A percentile compares a stretch with the other conserved stretches of the same genome.
Conservation (phyloP, 2,113 vertebrate species). For the Thamnaconus septentrionalis region DNA sequence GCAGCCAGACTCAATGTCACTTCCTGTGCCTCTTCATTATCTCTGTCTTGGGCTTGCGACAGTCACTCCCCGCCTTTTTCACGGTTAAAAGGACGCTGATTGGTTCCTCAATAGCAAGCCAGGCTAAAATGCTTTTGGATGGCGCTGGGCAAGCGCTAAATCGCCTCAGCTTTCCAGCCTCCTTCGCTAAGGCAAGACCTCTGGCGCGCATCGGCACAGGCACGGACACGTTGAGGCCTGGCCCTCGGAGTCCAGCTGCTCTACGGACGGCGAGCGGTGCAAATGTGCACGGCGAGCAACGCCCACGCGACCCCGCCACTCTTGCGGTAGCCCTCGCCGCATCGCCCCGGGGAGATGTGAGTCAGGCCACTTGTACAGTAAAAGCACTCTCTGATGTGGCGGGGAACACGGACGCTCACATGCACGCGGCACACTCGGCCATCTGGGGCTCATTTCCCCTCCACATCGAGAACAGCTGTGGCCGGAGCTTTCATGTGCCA, state of each 20-base stretch:
- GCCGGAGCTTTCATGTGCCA: conserved; percentile 68
- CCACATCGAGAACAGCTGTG: conserved; percentile 64
- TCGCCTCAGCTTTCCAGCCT: too few relatives aligned
- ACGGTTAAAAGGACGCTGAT: too few relatives aligned
- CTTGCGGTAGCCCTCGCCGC: conserved; percentile 45
- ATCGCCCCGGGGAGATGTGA: conserved; percentile 53
- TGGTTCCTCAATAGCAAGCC: too few relatives aligned
- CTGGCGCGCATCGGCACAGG: too few relatives aligned
- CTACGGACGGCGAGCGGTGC: conserved; percentile 3
- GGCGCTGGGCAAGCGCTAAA: too few relatives aligned
- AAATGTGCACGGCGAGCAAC: conserved; percentile 34
- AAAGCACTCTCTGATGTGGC: conserved; percentile 63
- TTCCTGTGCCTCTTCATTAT: too few relatives aligned
- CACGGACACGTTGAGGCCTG: too few relatives aligned
- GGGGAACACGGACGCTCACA: conserved; percentile 46
- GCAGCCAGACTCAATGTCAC: too few relatives aligned
- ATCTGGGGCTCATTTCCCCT: conserved; percentile 67
- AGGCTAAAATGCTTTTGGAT: too few relatives aligned
- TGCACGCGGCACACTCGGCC: conserved; percentile 55
- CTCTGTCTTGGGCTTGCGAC: too few relatives aligned
- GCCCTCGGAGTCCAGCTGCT: conserved; percentile 17
- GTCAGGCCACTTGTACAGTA: conserved; percentile 64
- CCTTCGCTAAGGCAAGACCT: too few relatives aligned
- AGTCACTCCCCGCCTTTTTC: too few relatives aligned
- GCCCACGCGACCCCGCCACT: conserved; percentile 25